Evolutionary conservation across 1,140 invertebrate species (phyloP), one percentile per base, ranked within the genome.

Genomic region (Conopomorpha cramerella): DNA sequence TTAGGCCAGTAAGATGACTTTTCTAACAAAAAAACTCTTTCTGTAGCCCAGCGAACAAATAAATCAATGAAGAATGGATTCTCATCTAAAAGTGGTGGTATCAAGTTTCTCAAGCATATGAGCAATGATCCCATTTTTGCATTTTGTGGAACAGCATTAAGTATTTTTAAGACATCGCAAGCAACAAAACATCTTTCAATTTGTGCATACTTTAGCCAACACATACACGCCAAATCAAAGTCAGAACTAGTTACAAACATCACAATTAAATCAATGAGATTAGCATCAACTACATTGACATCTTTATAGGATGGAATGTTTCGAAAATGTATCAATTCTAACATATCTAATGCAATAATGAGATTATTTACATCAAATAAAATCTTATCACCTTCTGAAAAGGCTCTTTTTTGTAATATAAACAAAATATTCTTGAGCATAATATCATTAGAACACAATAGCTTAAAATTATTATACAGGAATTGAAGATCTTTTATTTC

Each of bases 1-100:
- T 76, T 72, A 16, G 71, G 71, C 71, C 71, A 76, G 48, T 70
- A 76, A 32, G 49, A 25, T 28, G 71, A 76, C 36, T 71, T 56
- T 41, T 76, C 67, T 15, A 76, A 47, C 25, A 44, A 36, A 45
- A 76, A 71, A 33, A 76, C 55, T 42, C 71, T 64, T 34, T 67
- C 55, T 35, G 55, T 64, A 7, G 64, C 55, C 71, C 71, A 76
- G 39, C 60, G 60, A 13, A 71, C 62, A 62, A 76, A 64, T 43
- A 67, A 38, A 44, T 76, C 71, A 42, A 72, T 59, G 42, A 57
- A 57, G 45, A 62, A 76, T 23, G 67, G 67, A 30, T 68, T 72
- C 41, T 63, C 45, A 38, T 76, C 64, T 29, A 72, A 47, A 30
- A 76, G 37, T 18, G 52, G 43, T 19, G 71, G 65, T 16, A 59